phyloP scores from a whole-genome alignment of 2,113 vertebrate genomes.

The Fukomys damarensis region DNA sequence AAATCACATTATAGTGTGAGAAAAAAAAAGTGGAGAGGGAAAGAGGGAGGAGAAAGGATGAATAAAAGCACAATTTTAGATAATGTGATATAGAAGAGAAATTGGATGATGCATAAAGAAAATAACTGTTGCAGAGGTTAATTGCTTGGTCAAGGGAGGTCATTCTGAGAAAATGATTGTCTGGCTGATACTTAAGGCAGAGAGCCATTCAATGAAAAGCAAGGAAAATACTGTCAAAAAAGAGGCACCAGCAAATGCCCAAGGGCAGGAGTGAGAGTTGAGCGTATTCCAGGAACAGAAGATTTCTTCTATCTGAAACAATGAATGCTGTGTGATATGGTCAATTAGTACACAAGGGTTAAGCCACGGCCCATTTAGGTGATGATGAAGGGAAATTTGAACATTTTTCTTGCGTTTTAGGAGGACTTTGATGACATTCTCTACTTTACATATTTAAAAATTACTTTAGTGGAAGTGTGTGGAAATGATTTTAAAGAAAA shows the following conservation, averaged over 20 bases:
- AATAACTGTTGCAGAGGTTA: background rate
- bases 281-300: background rate
- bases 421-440: background rate
- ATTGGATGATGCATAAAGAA: background rate
- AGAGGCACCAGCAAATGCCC: background rate
- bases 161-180: background rate
- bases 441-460: background rate
- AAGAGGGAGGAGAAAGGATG: background rate
- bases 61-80: background rate
- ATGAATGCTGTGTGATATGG: background rate
- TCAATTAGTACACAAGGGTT: background rate
- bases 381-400: background rate
- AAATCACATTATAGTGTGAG: background rate
- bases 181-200: background rate
- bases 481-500: background rate
- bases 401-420: background rate
- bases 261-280: background rate
- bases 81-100: background rate
- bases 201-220: background rate
- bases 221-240: background rate
- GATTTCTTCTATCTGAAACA: background rate
- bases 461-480: background rate
- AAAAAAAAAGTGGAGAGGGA: background rate
- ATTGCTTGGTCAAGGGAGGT: background rate
- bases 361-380: fast-evolving